Conservation (phyloP, 53 echinoderm and acorn worm genomes). For the Echinometra lucunter region DNA sequence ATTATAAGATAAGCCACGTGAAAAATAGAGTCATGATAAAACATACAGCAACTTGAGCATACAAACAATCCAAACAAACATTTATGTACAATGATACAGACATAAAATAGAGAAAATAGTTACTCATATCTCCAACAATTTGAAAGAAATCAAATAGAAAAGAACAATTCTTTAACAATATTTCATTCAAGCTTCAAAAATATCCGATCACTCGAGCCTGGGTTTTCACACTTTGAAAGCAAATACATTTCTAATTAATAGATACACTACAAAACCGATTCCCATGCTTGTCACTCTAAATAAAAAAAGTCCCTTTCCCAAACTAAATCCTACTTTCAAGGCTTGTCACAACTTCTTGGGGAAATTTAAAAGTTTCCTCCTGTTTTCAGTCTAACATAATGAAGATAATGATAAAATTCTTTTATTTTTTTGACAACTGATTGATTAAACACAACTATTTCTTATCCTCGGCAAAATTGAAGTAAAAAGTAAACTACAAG, state of each 20-base stretch:
- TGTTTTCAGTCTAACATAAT: not conserved
- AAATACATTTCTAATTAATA: not conserved
- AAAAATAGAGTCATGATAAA: not conserved
- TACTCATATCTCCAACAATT: not conserved
- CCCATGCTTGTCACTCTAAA: not conserved
- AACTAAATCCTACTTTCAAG: not conserved
- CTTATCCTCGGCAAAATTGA: too few species aligned
- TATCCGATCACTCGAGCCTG: not conserved
- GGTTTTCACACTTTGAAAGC: not conserved
- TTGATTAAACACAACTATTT: too few species aligned
- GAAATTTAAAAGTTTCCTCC: not conserved
- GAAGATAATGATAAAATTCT: too few species aligned
- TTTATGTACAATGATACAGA: not conserved
- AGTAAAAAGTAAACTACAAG: not conserved
- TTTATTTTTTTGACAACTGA: too few species aligned
- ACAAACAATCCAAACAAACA: not conserved
- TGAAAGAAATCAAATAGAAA: not conserved
- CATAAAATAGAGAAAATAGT: not conserved
- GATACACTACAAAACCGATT: not conserved
- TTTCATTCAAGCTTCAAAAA: not conserved
- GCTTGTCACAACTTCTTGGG: not conserved
- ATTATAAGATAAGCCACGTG: slow-evolving; percentile 22
- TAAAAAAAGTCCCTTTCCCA: not conserved
- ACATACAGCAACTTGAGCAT: not conserved
- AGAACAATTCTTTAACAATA: not conserved